Evolutionary conservation across 1,140 invertebrate species (phyloP), one percentile per base, ranked within the genome.

Genomic region (Dendroctonus valens): DNA sequence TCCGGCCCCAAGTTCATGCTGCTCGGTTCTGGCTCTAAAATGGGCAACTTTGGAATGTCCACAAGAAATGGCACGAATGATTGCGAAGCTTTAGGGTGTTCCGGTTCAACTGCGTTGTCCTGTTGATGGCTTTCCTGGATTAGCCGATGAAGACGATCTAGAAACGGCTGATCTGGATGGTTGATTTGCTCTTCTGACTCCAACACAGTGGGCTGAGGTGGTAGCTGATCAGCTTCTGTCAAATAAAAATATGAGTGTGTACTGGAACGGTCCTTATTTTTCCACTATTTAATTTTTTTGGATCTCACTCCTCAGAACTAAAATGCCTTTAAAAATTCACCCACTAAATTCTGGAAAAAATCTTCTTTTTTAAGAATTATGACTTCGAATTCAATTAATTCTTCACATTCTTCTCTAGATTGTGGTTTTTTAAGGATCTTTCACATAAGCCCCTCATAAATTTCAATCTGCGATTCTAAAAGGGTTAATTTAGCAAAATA

Each of bases 41-140:
- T 76, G 0, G 75, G 75, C n/a, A 76, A 41, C 68, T 72, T 72
- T 26, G 75, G 73, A 49, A 76, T 76, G 60, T 76, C 69, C 53
- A 68, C 41, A n/a, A 76, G 52, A 6, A 74, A 66, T 7, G 71
- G 69, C 8, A 70, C 59, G 50, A 73, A 74, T 48, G 59, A 51
- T 9, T 48, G 14, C 3, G 9, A 37, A 5, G 52, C 9, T 14
- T 7, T 12, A 39, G 49, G 14, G 5, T 5, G 4, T 48, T 46
- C 37, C 15, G n/a, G 40, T 41, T 52, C 9, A 2, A 7, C 5
- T 44, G 11, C n/a, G 11, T 51, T 46, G 15, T 38, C 7, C 12
- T 57, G 38, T 38, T 66, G 14, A 11, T 38, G 38, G 41, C 49
- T 37, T 38, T 59, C 46, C 41, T 63, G 26, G 38, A 70, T 38